Percentiles rank a stretch among this genome's conserved stretches.
Evolutionary conservation across 2,888 invertebrate genomes (phyloP).

Genomic region (Antheraea yamamai): DNA sequence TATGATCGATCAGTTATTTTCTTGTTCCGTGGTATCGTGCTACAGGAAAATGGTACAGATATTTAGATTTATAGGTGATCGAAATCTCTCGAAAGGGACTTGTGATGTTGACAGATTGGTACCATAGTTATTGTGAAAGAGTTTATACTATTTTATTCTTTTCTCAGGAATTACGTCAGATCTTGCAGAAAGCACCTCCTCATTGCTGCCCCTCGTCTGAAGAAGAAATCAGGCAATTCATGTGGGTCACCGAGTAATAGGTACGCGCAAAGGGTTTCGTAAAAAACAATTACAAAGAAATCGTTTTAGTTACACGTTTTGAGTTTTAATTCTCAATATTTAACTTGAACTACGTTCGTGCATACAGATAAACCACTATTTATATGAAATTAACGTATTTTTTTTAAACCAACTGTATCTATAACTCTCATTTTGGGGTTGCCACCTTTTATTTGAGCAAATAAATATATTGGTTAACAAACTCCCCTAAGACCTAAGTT

Average conservation of each 20-base stretch:
- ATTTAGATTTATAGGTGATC: too few species aligned
- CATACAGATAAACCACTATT: background rate
- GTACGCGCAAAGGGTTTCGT: background rate
- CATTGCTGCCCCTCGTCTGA: constrained; percentile 87
- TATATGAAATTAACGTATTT: background rate
- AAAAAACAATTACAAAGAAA: background rate
- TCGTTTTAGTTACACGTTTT: background rate
- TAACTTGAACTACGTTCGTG: background rate
- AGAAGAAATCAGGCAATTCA: constrained; percentile 84
- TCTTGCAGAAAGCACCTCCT: constrained; percentile 75
- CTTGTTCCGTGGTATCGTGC: too few species aligned
- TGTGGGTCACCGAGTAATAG: constrained; percentile 76
- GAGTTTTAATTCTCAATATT: background rate
- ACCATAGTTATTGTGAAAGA: background rate
- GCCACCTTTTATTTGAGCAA: background rate
- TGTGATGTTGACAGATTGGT: too few species aligned
- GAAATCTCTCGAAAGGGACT: too few species aligned
- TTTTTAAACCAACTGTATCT: background rate
- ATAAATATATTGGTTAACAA: background rate
- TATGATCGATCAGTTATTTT: too few species aligned
- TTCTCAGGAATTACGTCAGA: constrained; percentile 62
- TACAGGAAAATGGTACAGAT: too few species aligned
- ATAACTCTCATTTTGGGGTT: too few species aligned
- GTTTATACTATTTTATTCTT: constrained; percentile 1
- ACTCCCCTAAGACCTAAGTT: too few species aligned